Evolutionary conservation across 1,140 invertebrate genomes (phyloP), one percentile per base, ranked within the genome.

Genomic region (Sycobia sp.): DNA sequence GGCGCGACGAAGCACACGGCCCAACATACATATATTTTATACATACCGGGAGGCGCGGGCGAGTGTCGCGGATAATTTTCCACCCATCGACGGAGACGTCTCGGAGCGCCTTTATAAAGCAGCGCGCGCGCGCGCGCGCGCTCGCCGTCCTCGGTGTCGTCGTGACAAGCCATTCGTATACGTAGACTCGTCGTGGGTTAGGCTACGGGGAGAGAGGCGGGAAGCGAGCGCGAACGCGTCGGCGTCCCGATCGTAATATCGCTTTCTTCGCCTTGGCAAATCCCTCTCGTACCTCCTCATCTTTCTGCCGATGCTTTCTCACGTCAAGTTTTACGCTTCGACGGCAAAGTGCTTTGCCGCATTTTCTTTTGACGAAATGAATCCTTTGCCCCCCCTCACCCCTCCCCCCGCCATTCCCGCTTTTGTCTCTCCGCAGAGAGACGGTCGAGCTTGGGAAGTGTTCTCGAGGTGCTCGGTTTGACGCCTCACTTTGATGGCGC

Each of bases 281-380:
- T 16, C 34, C 13, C 20, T 32, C n/a, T 39, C n/a, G 27, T 11
- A n/a, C n/a, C n/a, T 9, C 27, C n/a, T 11, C 16, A 1, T 41
- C 20, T 41, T 41, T 20, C n/a, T n/a, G n/a, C n/a, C 4, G 39
- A 34, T n/a, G 11, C 44, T 39, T 41, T 50, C 14, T n/a, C 41
- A 20, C 7, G 32, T 58, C 36, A 43, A 27, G 41, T 54, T 46
- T 51, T 39, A 54, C 60, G 34, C 32, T 14, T 46, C 29, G 16
- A 10, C 16, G 41, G 23, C 32, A 61, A 53, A 53, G 39, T 51
- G 38, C 58, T 61, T 53, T 61, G 41, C n/a, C 23, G 34, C 43
- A 44, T 62, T 46, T 46, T 62, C 51, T 62, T 47, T 62, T 39
- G 60, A 55, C 60, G 23, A 50, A 64, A 58, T 44, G 54, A 57